phyloP scores from a whole-genome alignment of 2,113 vertebrate genomes.

The Sakesphorus luctuosus region DNA sequence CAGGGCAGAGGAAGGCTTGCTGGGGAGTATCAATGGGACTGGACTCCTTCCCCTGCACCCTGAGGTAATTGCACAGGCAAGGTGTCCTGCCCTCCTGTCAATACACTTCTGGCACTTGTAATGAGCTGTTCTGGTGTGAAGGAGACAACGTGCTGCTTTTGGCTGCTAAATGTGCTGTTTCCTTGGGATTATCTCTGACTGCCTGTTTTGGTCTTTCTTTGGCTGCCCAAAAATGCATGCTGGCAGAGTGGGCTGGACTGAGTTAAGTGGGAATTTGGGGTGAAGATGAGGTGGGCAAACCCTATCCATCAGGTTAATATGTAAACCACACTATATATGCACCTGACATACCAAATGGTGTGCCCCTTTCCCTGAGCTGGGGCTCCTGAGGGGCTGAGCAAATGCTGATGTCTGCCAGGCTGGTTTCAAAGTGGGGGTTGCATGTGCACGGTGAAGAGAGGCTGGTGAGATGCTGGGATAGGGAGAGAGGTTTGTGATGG shows the following conservation, averaged over 20 bases:
- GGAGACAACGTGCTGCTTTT: neutral
- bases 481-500: neutral
- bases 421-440: neutral
- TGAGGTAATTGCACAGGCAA: neutral
- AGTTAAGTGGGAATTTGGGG: neutral
- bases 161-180: neutral
- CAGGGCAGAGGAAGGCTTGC: neutral
- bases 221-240: neutral
- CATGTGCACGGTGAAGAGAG: neutral
- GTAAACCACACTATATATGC: neutral
- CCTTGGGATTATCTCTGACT: constrained; percentile 6
- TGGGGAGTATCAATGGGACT: neutral
- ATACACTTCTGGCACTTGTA: neutral
- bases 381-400: neutral
- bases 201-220: neutral
- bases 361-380: neutral
- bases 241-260: neutral
- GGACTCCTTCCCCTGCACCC: neutral
- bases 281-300: neutral
- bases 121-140: neutral
- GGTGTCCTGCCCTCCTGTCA: neutral
- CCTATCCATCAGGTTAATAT: neutral
- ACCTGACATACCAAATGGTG: neutral
- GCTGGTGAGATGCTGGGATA: neutral
- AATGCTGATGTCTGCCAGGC: neutral